Conservation (phyloP, 2,888 invertebrate species). For the Syrista parreyssii region DNA sequence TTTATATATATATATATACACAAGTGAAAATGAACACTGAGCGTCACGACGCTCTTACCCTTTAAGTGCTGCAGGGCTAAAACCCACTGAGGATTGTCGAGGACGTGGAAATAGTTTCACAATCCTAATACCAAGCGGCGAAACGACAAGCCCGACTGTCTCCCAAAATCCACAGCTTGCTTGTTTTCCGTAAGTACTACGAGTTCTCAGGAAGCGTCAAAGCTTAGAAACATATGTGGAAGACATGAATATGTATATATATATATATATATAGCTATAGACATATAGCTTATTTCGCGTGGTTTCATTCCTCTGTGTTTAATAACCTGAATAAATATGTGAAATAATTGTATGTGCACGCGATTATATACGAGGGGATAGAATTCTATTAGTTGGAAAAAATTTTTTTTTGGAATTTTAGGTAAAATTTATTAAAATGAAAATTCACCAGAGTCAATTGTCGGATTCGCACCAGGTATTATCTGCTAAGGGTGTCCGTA, state of each 20-base stretch:
- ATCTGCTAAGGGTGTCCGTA: not conserved
- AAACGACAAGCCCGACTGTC: not conserved
- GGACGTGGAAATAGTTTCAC: not conserved
- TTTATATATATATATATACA: not conserved
- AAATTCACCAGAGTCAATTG: no score
- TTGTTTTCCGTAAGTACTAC: not conserved
- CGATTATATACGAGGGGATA: not conserved
- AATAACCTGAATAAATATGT: not conserved
- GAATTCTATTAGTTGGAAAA: not conserved
- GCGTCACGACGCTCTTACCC: not conserved
- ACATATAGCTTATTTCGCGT: not conserved
- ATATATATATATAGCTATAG: not conserved
- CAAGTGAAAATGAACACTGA: not conserved
- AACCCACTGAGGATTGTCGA: not conserved
- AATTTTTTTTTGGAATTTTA: not conserved
- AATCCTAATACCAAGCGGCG: not conserved
- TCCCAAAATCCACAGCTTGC: not conserved
- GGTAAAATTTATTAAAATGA: no score
- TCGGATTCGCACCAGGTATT: not conserved
- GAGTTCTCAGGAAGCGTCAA: not conserved
- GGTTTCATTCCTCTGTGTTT: not conserved
- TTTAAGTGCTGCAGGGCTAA: not conserved
- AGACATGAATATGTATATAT: not conserved
- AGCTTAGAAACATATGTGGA: not conserved
- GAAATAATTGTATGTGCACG: not conserved